Base-by-base conservation (phyloP, 2,113 vertebrate species). In the Megaleporinus macrocephalus region DNA sequence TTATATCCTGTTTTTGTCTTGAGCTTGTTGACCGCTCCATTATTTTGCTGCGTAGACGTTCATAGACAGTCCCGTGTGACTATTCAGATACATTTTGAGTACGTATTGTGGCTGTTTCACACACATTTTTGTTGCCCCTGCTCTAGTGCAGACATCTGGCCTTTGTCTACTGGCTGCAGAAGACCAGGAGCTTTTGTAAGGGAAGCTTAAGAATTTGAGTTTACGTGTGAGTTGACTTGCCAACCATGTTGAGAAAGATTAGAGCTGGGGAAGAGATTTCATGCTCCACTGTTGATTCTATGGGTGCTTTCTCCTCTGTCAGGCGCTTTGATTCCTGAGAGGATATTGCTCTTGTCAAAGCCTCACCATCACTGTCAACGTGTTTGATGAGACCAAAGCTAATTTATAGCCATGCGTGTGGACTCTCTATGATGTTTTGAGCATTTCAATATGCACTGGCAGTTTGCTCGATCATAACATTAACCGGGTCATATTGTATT, bases 201-300 rank as follows among this genome's bases (percentile, higher is more conserved):
- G 41, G 3, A 80, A 79, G 57, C 33, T 27, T 47, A 15, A 53
- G 49, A 30, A 49, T 73, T 79, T 69, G 61, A n/a, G 62, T 72
- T 77, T 80, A 83, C 41, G 26, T 78, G 68, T 76, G 20, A 72
- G 65, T 41, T 47, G 41, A 36, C 22, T n/a, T 33, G 18, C 33
- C 20, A 16, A 44, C 51, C 2, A 66, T 61, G 30, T 44, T 49
- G 22, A 24, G 11, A 49, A 55, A 59, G 55, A 57, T 76, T 27
- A 33, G 69, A 44, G 20, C 72, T 36, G 63, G 49, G 75, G 71
- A 51, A 47, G 12, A 41, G 76, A 30, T 73, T 66, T 55, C 15
- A 63, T 33, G 11, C 7, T 76, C n/a, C 55, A 15, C 9, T 26
- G 41, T 65, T 65, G 15, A 77, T 49, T 53, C 27, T 14, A 20